These are phyloP conservation scores for Aphelocoma californica DNA, from an alignment of 2,797 vertebrate genomes.

Conservation along the genomic window DNA sequence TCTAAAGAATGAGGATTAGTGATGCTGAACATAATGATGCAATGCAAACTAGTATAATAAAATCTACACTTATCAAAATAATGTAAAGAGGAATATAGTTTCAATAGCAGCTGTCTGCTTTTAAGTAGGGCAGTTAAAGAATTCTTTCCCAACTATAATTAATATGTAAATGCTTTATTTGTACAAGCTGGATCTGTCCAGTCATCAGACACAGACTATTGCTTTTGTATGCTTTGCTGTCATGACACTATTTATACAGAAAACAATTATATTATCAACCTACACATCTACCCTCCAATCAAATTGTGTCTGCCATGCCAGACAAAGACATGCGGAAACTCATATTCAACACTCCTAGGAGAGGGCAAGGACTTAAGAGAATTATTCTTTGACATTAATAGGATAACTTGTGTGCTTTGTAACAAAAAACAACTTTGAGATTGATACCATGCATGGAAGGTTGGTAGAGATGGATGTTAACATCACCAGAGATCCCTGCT, in stretches of 20 bases:
- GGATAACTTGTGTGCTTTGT: not conserved
- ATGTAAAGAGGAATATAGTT: not conserved
- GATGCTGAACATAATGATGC: not conserved
- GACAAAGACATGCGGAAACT: conserved; percentile 47
- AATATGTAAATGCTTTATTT: conserved; percentile 30
- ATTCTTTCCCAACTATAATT: conserved; percentile 32
- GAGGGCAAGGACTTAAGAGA: conserved; percentile 30
- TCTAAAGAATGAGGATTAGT: not conserved
- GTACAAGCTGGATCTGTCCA: not conserved
- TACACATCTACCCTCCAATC: not conserved
- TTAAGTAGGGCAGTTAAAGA: not conserved
- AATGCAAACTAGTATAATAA: not conserved
- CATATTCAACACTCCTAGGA: not conserved
- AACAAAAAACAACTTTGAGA: not conserved
- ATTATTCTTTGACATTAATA: conserved; percentile 65
- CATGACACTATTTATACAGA: conserved; percentile 14
- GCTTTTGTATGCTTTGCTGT: not conserved
- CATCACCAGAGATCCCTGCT: not conserved
- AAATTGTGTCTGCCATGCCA: conserved; percentile 9
- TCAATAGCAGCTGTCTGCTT: not conserved
- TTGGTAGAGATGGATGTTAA: not conserved
- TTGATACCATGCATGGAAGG: not conserved
- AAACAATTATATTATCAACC: conserved; percentile 26
- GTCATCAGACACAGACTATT: not conserved
- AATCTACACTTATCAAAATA: not conserved